Base-by-base conservation (phyloP, 2,797 vertebrate species). In the Coracias cyanogaster region DNA sequence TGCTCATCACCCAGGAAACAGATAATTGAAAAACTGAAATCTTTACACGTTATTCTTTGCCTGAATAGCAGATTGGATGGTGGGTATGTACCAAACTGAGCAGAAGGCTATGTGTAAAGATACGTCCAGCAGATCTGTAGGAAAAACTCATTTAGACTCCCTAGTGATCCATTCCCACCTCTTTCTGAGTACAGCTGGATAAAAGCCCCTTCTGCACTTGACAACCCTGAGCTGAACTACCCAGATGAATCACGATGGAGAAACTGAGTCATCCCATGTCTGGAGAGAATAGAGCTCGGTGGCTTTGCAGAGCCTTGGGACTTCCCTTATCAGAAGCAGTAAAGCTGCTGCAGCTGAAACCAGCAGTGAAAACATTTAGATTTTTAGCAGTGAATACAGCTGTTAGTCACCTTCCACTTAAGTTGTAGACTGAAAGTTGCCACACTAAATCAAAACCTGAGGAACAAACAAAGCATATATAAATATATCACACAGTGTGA, bases 241-340 rank as follows among this genome's bases (percentile, higher is more conserved):
- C 33, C 33, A 55, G 48, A 89, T 94, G 86, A 97, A 77, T 94
- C 86, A 89, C 51, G 18, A 4, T 60, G 72, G 57, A 90, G 86
- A 80, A 91, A 88, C 61, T 88, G 94, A 96, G 28, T 96, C 91
- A 93, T 94, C 45, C 48, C 45, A 12, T 80, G 73, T 60, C 78
- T 76, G 51, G 39, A 87, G 76, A 65, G 66, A 90, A n/a, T 15
- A 80, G 28, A 79, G 41, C 33, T 33, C 19, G 33, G 61, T 51
- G 65, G 39, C 51, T 93, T 67, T 89, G 65, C 49, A 74, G 67
- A 74, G 48, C 57, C 49, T 46, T 33, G 21, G 45, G 67, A 52
- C 52, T 89, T 81, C 43, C 22, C 67, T 22, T 43, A 3, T 86
- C 48, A 77, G 74, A 67, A 90, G 33, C 66, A 79, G 55, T 66